Percentiles rank a stretch among this genome's conserved stretches.
Evolutionary conservation across 2,113 vertebrate species (phyloP).

Genomic region (Rhinoderma darwinii): DNA sequence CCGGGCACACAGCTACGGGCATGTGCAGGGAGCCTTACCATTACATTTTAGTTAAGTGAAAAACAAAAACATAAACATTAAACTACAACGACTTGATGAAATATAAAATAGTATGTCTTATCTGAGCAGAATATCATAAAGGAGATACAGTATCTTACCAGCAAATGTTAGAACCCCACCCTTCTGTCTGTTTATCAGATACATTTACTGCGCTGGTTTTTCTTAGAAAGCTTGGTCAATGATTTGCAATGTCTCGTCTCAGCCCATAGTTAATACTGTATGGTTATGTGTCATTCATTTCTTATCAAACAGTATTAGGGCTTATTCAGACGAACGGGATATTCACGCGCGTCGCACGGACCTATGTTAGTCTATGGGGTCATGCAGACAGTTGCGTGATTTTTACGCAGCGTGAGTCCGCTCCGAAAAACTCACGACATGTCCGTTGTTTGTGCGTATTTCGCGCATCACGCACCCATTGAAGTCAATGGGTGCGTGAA

Average conservation of each 20-base stretch:
- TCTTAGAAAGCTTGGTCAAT: constrained; percentile 47
- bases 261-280: background rate
- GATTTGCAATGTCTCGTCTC: constrained; percentile 17
- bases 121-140: background rate
- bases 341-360: too few species aligned
- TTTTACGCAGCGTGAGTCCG: too few species aligned
- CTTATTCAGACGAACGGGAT: too few species aligned
- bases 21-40: too few species aligned
- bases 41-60: too few species aligned
- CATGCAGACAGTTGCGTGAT: too few species aligned
- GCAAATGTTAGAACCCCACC: background rate
- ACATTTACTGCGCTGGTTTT: background rate
- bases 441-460: too few species aligned
- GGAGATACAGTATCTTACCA: background rate
- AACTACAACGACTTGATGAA: background rate
- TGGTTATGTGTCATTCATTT: background rate
- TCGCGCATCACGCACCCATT: too few species aligned
- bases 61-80: background rate
- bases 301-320: constrained; percentile 12
- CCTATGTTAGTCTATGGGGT: too few species aligned
- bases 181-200: constrained; percentile 16
- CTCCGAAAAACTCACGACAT: too few species aligned
- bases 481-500: too few species aligned
- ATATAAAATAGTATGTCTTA: background rate
- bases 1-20: too few species aligned